phyloP scores from a whole-genome alignment of 2,797 vertebrate species.

The Emys orbicularis region DNA sequence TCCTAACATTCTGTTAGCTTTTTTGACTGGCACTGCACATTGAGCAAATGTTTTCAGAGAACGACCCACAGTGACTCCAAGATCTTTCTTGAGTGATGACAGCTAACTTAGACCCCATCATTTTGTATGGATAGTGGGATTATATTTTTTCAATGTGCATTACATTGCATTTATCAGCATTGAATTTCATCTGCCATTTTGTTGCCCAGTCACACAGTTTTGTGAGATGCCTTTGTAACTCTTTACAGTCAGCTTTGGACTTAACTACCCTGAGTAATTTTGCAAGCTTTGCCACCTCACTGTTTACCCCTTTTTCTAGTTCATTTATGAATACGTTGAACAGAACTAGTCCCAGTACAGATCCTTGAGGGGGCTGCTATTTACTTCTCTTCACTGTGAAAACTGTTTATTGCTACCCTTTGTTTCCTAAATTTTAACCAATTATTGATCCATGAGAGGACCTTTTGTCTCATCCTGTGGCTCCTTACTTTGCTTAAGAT shows the following conservation, averaged over 20 bases:
- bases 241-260: not conserved
- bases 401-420: not conserved
- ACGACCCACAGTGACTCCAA: not conserved
- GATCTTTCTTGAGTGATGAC: not conserved
- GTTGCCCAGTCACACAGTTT: not conserved
- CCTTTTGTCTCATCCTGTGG: not conserved
- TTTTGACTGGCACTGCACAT: too few relatives aligned
- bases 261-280: too few relatives aligned
- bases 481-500: not conserved
- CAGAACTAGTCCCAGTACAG: too few relatives aligned
- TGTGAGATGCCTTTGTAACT: not conserved
- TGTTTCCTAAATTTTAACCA: not conserved
- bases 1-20: too few relatives aligned
- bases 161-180: not conserved
- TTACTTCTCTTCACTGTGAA: not conserved
- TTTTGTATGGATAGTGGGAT: not conserved
- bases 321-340: too few relatives aligned
- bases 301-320: too few relatives aligned
- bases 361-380: not conserved
- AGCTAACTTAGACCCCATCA: not conserved
- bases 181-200: not conserved
- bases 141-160: not conserved
- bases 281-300: too few relatives aligned
- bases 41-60: too few relatives aligned
- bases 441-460: not conserved